These are phyloP conservation scores for Aegotheles bennettii DNA, from an alignment of 2,113 vertebrate species.

Conservation along the genomic window DNA sequence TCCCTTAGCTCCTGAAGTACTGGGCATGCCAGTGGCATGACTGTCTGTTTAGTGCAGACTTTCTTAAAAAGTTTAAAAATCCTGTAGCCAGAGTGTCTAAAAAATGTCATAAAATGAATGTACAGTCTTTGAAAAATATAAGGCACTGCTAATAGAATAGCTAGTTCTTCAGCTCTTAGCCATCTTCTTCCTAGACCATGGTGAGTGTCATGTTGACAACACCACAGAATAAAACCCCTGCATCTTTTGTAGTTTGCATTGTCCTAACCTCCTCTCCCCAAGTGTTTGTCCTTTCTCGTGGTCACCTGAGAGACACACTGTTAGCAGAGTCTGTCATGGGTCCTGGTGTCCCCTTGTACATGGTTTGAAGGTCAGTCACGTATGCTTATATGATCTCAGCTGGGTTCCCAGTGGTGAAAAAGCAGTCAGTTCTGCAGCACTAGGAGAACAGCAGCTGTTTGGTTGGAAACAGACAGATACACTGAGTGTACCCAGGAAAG, in stretches of 20 bases:
- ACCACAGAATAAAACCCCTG: neutral
- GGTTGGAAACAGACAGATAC: neutral
- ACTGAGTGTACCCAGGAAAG: neutral
- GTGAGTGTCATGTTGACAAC: neutral
- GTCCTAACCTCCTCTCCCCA: neutral
- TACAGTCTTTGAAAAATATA: neutral
- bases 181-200: neutral
- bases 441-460: neutral
- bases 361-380: accelerated
- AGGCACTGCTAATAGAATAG: neutral
- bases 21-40: neutral
- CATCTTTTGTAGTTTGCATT: neutral
- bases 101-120: neutral
- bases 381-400: neutral
- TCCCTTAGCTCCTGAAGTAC: neutral
- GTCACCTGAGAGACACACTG: neutral
- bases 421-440: neutral
- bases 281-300: neutral
- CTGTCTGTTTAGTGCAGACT: neutral
- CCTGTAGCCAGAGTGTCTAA: neutral
- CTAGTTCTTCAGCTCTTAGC: neutral
- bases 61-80: neutral
- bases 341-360: no score
- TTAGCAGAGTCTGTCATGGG: neutral
- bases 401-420: neutral